These are phyloP conservation scores for Smittia sp. DNA, from an alignment of 2,888 invertebrate genomes.

Conservation along the genomic window DNA sequence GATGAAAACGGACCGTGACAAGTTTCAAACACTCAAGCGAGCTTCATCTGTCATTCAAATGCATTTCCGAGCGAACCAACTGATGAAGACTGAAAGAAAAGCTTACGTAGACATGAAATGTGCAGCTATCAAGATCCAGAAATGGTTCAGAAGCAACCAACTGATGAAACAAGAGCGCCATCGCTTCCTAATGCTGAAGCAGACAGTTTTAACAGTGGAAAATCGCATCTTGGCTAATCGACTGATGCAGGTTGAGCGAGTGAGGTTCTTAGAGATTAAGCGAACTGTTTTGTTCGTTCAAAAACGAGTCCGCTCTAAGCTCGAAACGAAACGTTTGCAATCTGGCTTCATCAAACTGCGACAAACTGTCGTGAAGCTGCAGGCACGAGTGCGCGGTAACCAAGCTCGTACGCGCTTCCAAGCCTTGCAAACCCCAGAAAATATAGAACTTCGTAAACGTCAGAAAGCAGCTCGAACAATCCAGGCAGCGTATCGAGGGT, in stretches of 20 bases:
- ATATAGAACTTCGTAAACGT: slow-evolving; percentile 52
- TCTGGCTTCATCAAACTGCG: slow-evolving; percentile 43
- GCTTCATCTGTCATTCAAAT: slow-evolving; percentile 46
- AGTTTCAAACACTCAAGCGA: slow-evolving; percentile 45
- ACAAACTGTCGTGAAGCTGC: slow-evolving; percentile 53
- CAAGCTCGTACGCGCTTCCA: slow-evolving; percentile 55
- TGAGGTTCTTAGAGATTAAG: slow-evolving; percentile 51
- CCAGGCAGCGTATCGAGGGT: slow-evolving; percentile 62
- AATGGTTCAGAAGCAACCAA: slow-evolving; percentile 50
- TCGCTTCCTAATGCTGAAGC: not conserved
- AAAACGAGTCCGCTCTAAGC: slow-evolving; percentile 52
- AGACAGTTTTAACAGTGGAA: slow-evolving; percentile 46
- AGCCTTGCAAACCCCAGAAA: slow-evolving; percentile 54
- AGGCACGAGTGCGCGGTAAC: slow-evolving; percentile 56
- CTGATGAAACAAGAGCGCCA: slow-evolving; percentile 43
- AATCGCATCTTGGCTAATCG: slow-evolving; percentile 55
- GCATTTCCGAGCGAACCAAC: slow-evolving; percentile 45
- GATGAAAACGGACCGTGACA: not conserved
- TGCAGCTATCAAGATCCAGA: slow-evolving; percentile 48
- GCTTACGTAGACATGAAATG: not conserved
- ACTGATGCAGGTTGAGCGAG: slow-evolving; percentile 51
- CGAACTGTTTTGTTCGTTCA: slow-evolving; percentile 56
- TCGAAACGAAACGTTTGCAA: slow-evolving; percentile 47
- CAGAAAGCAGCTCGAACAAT: slow-evolving; percentile 62
- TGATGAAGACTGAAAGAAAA: not conserved